These are phyloP conservation scores for Phataginus tricuspis DNA, from an alignment of 2,797 vertebrate species.

Conservation along the genomic window DNA sequence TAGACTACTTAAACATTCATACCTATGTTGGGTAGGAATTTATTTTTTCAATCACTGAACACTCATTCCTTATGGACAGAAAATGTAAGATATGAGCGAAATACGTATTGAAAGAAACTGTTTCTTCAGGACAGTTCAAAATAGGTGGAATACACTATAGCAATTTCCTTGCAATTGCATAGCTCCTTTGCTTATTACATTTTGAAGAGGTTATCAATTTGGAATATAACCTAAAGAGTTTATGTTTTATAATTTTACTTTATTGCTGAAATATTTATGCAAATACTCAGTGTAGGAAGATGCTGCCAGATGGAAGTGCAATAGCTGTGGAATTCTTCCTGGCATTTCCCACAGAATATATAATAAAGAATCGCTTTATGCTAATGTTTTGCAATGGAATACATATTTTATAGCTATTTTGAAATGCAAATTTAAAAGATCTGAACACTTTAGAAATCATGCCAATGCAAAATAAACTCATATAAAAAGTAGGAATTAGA, in stretches of 20 bases:
- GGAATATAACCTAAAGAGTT: slow-evolving; percentile 86
- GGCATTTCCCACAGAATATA: slow-evolving; percentile 84
- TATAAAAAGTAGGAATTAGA: slow-evolving; percentile 73
- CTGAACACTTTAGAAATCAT: slow-evolving; percentile 77
- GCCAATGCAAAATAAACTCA: slow-evolving; percentile 81
- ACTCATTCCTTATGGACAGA: slow-evolving; percentile 51
- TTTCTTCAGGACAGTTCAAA: slow-evolving; percentile 69
- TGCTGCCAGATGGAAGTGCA: slow-evolving; percentile 87
- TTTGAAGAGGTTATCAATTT: slow-evolving; percentile 85
- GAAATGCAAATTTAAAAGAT: slow-evolving; percentile 86
- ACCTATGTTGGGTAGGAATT: slow-evolving; percentile 12
- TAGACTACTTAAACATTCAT: slow-evolving; percentile 63
- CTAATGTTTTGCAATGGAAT: slow-evolving; percentile 82
- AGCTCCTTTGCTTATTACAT: slow-evolving; percentile 76
- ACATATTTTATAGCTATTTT: slow-evolving; percentile 86
- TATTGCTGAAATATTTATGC: slow-evolving; percentile 88
- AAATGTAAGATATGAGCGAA: slow-evolving; percentile 48
- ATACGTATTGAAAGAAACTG: slow-evolving; percentile 8
- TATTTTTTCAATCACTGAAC: slow-evolving; percentile 53
- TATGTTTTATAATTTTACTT: slow-evolving; percentile 86
- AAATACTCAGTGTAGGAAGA: slow-evolving; percentile 85
- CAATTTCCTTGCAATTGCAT: slow-evolving; percentile 70
- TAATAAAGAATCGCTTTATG: slow-evolving; percentile 86
- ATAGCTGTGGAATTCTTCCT: slow-evolving; percentile 84
- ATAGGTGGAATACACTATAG: slow-evolving; percentile 61